Base-by-base conservation (phyloP, 2,888 invertebrate species). In the Leucophora obtusa region DNA sequence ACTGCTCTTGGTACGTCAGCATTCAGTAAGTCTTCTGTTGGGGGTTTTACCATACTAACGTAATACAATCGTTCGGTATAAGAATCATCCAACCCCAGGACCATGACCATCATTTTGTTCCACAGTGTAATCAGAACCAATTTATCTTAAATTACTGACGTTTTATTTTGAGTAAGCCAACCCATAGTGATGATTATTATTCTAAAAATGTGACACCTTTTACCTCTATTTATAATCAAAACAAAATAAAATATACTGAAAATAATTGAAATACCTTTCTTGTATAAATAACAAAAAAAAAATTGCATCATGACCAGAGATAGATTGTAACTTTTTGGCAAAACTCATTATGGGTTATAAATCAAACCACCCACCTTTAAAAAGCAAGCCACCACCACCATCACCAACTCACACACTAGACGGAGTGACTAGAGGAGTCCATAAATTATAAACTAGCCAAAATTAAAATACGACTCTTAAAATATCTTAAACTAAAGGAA, bases 351-450 rank as follows among this genome's bases (percentile, higher is more conserved):
- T 66, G 38, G 51, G 50, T 51, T 56, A 81, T 77, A 77, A 81
- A 77, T 77, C 77, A 81, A 77, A 66, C 77, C 81, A 81, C 81
- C 81, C 80, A 81, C 80, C 72, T 60, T 70, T 35, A 77, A 80
- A 65, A 15, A 15, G 3, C 21, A 66, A 8, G 35, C 5, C 33
- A 18, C 54, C 54, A 56, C 24, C 70, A 18, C 53, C 54, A 54
- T n/a, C 69, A 59, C 38, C 17, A 43, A 53, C 59, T 50, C 43
- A 60, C 62, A 54, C 60, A 66, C 65, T 18, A 79, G 69, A 70
- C 71, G n/a, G 14, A 68, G 33, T 62, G 38, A 62, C 53, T 56
- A 35, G 65, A 10, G 77, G 66, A 58, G 73, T 66, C 65, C 73
- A 81, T 81, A 81, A 81, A 81, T 81, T 70, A 77, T 66, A 33